Conservation (phyloP, 30 jellyfish, hydroid and myxozoan species). For the Cassiopea andromeda region DNA sequence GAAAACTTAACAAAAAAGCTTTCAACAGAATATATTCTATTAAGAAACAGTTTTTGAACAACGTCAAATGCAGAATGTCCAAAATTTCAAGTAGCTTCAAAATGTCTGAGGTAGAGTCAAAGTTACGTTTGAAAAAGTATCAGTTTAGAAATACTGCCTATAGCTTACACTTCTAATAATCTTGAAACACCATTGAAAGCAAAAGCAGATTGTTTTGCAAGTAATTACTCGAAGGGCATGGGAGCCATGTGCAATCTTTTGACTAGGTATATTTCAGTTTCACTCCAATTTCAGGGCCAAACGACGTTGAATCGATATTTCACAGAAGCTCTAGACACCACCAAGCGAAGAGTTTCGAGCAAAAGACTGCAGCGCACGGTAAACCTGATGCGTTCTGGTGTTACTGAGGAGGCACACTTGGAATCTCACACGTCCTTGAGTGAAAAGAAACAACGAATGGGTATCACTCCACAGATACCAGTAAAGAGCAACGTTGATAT, state of each 20-base stretch:
- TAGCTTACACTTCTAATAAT: too few relatives aligned
- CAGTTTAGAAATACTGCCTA: too few relatives aligned
- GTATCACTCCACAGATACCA: not conserved
- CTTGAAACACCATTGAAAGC: not conserved
- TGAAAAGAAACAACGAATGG: not conserved
- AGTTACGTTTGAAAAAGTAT: too few relatives aligned
- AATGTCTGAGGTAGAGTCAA: too few relatives aligned
- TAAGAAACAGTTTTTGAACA: too few relatives aligned
- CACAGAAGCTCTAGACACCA: not conserved
- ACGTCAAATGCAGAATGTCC: too few relatives aligned
- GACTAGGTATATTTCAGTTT: too few relatives aligned
- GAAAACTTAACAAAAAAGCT: too few relatives aligned
- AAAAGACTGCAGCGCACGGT: conserved; percentile 61
- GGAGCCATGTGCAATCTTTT: too few relatives aligned
- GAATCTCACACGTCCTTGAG: not conserved
- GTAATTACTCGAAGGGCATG: not conserved
- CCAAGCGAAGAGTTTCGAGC: conserved; percentile 31
- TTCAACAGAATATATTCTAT: too few relatives aligned
- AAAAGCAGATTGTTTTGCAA: not conserved
- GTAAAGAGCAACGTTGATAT: not conserved
- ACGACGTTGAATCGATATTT: conserved; percentile 16
- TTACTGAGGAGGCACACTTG: conserved; percentile 3
- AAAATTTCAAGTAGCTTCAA: too few relatives aligned
- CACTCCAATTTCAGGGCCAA: conserved; percentile 35
- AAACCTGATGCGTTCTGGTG: conserved; percentile 61